Base-by-base conservation (phyloP, 2,888 invertebrate genomes). In the Xylocampa areola region DNA sequence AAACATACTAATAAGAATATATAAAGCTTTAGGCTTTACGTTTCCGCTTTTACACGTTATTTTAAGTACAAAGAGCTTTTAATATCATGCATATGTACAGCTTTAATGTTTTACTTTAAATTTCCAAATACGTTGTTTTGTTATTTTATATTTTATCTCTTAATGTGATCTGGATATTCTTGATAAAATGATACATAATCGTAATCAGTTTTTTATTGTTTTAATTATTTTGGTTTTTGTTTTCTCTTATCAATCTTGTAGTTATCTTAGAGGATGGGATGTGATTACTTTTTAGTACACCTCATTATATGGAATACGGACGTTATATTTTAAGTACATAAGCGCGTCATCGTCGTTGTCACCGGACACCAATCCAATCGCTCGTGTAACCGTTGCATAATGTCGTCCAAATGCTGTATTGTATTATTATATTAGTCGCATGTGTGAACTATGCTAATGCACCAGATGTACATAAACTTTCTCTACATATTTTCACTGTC, bases 401-500 rank as follows among this genome's bases (percentile, higher is more conserved):
- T 63, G 49, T 60, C 68, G 73, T 49, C 68, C 76, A 63, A 68
- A 68, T 71, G 77, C 74, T 68, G 79, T 78, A 73, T 75, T 77
- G 69, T 76, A 64, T 80, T 85, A 84, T 84, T 61, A 74, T 59
- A 75, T 76, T 82, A 85, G 78, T 76, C 51, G 59, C 76, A 81
- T 75, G 86, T 87, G 90, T 83, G 80, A 89, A 90, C 71, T 81
- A 85, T 80, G 85, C 86, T 91, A 90, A 90, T 79, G 76, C 81
- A 79, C 76, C 73, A 77, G 67, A 80, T 82, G 82, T 58, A 68
- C 71, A 33, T 19, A 51, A 29, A 86, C 89, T 89, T 91, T 91
- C 91, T 77, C 86, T 54, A 71, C 55, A 66, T 68, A 79, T 82
- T 85, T 84, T 81, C 84, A 77, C 82, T 67, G 61, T 66, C 60